Conservation (phyloP, 2,113 vertebrate species). For the Larimichthys polyactis region DNA sequence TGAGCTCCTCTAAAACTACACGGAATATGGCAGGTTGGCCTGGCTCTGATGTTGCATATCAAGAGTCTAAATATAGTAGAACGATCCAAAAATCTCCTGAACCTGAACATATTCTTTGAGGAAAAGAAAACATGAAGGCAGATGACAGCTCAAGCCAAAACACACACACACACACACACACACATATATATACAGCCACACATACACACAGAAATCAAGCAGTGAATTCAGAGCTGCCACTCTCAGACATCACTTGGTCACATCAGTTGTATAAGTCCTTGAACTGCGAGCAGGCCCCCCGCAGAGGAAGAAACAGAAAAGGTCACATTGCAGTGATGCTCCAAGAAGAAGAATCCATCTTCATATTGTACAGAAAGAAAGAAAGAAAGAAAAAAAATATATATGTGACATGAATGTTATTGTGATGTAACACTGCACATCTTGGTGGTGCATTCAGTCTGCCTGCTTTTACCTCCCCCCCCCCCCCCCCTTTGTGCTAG, state of each 20-base stretch:
- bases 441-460: slow-evolving; percentile 5
- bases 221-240: slow-evolving; percentile 73
- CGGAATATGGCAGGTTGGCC: slow-evolving; percentile 31
- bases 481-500: slow-evolving; percentile 51
- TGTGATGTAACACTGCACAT: slow-evolving; percentile 32
- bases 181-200: slow-evolving; percentile 16
- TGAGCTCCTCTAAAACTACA: slow-evolving; percentile 10
- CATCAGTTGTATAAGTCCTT: slow-evolving; percentile 83
- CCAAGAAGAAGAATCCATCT: slow-evolving; percentile 53
- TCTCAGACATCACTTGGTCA: slow-evolving; percentile 74
- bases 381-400: not conserved
- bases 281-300: slow-evolving; percentile 79
- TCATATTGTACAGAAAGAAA: slow-evolving; percentile 10
- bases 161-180: slow-evolving; percentile 36
- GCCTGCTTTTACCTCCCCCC: slow-evolving; percentile 22
- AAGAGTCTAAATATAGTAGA: slow-evolving; percentile 5
- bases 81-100: slow-evolving; percentile 19
- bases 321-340: slow-evolving; percentile 76
- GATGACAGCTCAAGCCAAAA: slow-evolving; percentile 41
- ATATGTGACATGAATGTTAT: slow-evolving; percentile 4
- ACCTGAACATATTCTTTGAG: slow-evolving; percentile 25
- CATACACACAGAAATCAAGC: slow-evolving; percentile 18
- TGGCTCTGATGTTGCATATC: slow-evolving; percentile 13
- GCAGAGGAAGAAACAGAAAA: slow-evolving; percentile 75
- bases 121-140: slow-evolving; percentile 22